Base-by-base conservation (phyloP, 1,140 invertebrate genomes). In the Dreissena rostriformis region DNA sequence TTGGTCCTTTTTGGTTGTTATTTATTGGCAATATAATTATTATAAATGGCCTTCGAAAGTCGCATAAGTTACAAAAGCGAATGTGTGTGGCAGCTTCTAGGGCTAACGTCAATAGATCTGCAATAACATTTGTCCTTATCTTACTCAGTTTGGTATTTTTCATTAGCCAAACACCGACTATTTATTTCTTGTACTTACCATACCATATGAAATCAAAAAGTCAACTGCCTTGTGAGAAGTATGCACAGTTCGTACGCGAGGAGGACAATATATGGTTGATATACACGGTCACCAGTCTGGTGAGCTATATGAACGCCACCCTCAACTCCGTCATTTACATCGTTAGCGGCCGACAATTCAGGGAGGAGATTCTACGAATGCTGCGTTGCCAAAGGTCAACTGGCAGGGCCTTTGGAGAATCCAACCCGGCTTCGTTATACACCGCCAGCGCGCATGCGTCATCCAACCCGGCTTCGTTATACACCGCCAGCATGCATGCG, bases 101-200 rank as follows among this genome's bases (percentile, higher is more conserved):
- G 26, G 77, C 19, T 11, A 76, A 51, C 10, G n/a, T 19, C 12
- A 53, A 68, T 22, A 79, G 28, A 26, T 19, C 49, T 12, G 52
- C 77, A n/a, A 39, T 79, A n/a, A 79, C 67, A 17, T 55, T 52
- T 11, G 67, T 70, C 51, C n/a, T 79, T n/a, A 70, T 79, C 22
- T 79, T 71, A 49, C 53, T 79, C 2, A 79, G 51, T 71, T 49
- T 28, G 26, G 65, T 79, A 10, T 79, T 79, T 52, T 79, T 79
- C 77, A 14, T 79, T 6, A 79, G 77, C 17, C 77, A 79, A 49
- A 79, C 77, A 12, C 77, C 77, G 28, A 68, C 77, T 5, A 55
- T 79, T 57, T 79, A 79, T 49, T 79, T 53, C 28, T 70, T 79
- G 17, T 79, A 79, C 66, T 68, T 55, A 0, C 77, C 77, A 6